Evolutionary conservation across 1,140 invertebrate species (phyloP), one percentile per base, ranked within the genome.

Genomic region (Drosophila watanabei): DNA sequence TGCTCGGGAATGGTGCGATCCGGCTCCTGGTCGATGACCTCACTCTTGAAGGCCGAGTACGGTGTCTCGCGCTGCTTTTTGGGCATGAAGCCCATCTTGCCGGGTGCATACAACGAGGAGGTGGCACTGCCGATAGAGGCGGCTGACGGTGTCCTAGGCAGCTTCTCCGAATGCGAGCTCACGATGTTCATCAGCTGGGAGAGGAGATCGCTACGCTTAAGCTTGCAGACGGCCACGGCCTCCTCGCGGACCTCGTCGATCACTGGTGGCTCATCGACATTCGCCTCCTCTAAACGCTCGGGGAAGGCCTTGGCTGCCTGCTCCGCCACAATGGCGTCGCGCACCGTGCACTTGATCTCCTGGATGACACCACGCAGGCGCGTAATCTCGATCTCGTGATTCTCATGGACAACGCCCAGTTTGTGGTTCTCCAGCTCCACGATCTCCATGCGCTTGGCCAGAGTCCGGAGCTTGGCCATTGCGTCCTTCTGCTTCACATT

Each of bases 381-480:
- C 3, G 93, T 56, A 28, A 95, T 94, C 88, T 96, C 94, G 46
- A 92, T 84, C 41, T 93, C 93, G 52, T 95, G 93, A 57, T 94
- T 93, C 5, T 93, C 80, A 11, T 95, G 91, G 37, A 95, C 93
- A 0, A 93, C 85, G 3, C 90, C 82, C 3, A 95, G 79, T 61
- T 94, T 91, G 43, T 93, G 93, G 66, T 94, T 94, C 24, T 94
- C 94, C 30, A 90, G 85, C 45, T 94, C 93, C 45, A 93, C 89
- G 7, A 93, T 90, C 76, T 96, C 94, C 30, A 96, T 89, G 75
- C 95, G 94, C 88, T 95, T 94, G 79, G 95, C 94, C 32, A 96
- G 82, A 24, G 94, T 82, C 11, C 93, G 91, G 28, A 95, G 92
- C 81, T 95, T 95, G 18, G 94, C 84, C 0, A 92, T 37, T 43